Base-by-base conservation (phyloP, 2,797 vertebrate genomes). In the Tragopan temminckii region DNA sequence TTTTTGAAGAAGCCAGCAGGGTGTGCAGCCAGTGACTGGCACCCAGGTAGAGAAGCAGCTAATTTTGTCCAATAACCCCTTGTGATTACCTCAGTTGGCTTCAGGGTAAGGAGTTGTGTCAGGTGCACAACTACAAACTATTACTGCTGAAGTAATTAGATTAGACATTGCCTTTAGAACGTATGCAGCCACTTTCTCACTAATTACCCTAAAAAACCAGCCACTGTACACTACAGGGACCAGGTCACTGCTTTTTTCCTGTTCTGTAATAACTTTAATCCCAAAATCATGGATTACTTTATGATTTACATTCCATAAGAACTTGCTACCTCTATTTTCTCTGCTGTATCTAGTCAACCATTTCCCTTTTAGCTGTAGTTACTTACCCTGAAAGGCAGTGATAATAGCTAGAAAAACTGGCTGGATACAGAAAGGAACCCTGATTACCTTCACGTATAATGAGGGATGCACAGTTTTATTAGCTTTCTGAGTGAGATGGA, bases 141-240 rank as follows among this genome's bases (percentile, higher is more conserved):
- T 74, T 80, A 33, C 78, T 91, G 90, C 88, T 93, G 85, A 94
- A 93, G 42, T 93, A 94, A 94, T 96, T 92, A 42, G 92, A 85
- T 83, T 46, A 88, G 91, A 89, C 91, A 69, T 58, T 75, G 87
- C 89, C 66, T 89, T 85, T 93, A 14, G 38, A 86, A 55, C 81
- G 82, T 80, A 50, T 93, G 88, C 64, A 86, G 78, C 78, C 18
- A 11, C 33, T 70, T 89, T 70, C 64, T 61, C 88, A 48, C 80
- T 84, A 61, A 84, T 78, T 58, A 57, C 52, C 91, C 53, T 40
- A 69, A 89, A 70, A 24, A 88, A 93, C 40, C 17, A 70, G 70
- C 43, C 48, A 35, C 29, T 81, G 80, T 40, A 57, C 31, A 21
- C 46, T 57, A 52, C 57, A 92, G 24, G 40, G 76, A 61, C 66